A percentile compares a stretch with the other conserved stretches of the same genome.
Evolutionary conservation across 2,888 invertebrate species (phyloP).

Genomic region (Eustalomyia histrio): DNA sequence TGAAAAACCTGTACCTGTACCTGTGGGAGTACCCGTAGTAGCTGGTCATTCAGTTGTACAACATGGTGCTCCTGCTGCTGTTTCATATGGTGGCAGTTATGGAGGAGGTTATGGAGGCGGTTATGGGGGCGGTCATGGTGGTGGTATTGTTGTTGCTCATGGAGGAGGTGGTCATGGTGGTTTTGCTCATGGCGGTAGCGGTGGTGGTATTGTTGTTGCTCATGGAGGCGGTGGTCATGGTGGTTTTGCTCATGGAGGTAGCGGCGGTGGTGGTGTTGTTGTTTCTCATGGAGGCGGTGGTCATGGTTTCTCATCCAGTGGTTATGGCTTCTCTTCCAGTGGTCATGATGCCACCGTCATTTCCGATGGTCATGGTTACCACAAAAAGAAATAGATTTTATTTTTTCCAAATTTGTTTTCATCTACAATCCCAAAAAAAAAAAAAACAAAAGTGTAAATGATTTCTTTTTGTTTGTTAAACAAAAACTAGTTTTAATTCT

Average conservation of each 20-base stretch:
- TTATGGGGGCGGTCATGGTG: constrained; percentile 68
- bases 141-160: constrained; percentile 56
- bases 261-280: constrained; percentile 65
- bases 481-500: constrained; percentile 63
- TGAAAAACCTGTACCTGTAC: constrained; percentile 79
- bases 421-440: constrained; percentile 60
- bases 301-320: constrained; percentile 67
- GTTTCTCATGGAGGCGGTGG: constrained; percentile 48
- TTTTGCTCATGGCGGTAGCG: constrained; percentile 41
- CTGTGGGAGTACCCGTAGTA: constrained; percentile 80
- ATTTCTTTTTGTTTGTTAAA: constrained; percentile 60
- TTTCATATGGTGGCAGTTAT: constrained; percentile 33
- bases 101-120: constrained; percentile 61
- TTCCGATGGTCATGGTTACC: constrained; percentile 66
- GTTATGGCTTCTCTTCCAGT: constrained; percentile 67
- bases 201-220: constrained; percentile 63
- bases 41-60: constrained; percentile 73
- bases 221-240: constrained; percentile 48
- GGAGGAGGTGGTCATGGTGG: constrained; percentile 47
- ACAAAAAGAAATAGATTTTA: constrained; percentile 68
- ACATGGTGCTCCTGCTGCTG: constrained; percentile 70
- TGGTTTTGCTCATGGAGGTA: background rate
- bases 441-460: constrained; percentile 61
- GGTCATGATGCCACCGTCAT: constrained; percentile 50
- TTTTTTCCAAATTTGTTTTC: constrained; percentile 16